Percentiles rank a stretch among this genome's conserved stretches.
phyloP scores from a whole-genome alignment of 1,140 invertebrate genomes.

The Whitmania pigra region DNA sequence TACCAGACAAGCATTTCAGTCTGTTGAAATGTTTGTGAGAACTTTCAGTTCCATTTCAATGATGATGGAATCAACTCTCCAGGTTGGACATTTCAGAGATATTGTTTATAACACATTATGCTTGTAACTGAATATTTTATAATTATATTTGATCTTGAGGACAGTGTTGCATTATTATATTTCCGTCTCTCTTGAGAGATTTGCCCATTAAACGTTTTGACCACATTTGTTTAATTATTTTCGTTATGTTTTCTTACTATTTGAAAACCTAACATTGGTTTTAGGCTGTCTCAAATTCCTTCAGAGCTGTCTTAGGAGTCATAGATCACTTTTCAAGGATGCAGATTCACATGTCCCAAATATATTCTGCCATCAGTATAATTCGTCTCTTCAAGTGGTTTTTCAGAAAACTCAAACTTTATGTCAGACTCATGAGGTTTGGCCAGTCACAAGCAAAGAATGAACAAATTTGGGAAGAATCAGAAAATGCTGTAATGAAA shows the following conservation, averaged over 20 bases:
- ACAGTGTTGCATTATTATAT: background rate
- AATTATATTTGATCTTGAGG: background rate
- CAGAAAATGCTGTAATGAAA: background rate
- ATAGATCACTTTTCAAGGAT: slow-evolving; percentile 81
- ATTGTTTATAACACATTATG: background rate
- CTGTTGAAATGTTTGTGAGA: slow-evolving; percentile 77
- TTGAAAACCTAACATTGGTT: background rate
- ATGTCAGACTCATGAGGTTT: slow-evolving; percentile 46
- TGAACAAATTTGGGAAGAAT: slow-evolving; percentile 31
- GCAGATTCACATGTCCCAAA: slow-evolving; percentile 54
- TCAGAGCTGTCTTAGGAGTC: slow-evolving; percentile 81
- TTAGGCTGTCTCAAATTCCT: slow-evolving; percentile 77
- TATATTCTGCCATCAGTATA: slow-evolving; percentile 70
- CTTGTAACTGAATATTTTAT: background rate
- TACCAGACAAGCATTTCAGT: slow-evolving; percentile 78
- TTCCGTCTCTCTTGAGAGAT: background rate
- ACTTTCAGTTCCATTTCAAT: slow-evolving; percentile 83
- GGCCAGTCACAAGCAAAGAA: slow-evolving; percentile 38
- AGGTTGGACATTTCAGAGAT: slow-evolving; percentile 33
- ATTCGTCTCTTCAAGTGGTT: slow-evolving; percentile 65
- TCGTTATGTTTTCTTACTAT: background rate
- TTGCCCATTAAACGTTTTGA: background rate
- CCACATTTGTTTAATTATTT: background rate
- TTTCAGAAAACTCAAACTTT: slow-evolving; percentile 56
- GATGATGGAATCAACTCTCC: slow-evolving; percentile 90